phyloP scores from a whole-genome alignment of 2,888 invertebrate species.

The Tridacna crocea region DNA sequence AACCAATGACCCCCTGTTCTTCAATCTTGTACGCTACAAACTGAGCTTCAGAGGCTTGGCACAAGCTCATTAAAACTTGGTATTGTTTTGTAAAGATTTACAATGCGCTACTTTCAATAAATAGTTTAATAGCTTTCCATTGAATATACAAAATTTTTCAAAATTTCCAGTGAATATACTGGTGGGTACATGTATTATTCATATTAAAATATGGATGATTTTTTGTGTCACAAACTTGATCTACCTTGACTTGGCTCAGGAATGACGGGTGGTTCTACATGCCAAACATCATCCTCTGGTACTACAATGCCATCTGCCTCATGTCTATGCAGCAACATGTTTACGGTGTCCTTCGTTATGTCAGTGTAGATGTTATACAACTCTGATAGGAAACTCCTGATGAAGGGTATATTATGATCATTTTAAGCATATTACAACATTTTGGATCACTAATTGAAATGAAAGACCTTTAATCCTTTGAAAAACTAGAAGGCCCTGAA shows the following conservation, averaged over 20 bases:
- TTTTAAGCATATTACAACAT: neutral
- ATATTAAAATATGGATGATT: no score
- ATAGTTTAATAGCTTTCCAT: neutral
- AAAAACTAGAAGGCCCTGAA: neutral
- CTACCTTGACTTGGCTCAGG: slow-evolving; percentile 26
- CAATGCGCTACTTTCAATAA: neutral
- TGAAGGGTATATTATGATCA: neutral
- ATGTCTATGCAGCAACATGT: slow-evolving; percentile 45
- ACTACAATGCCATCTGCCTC: slow-evolving; percentile 45
- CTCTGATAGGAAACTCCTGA: slow-evolving; percentile 55
- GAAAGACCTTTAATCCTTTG: neutral
- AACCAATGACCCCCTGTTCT: no score
- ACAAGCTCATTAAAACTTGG: neutral
- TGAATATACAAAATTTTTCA: neutral
- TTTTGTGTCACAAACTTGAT: no score
- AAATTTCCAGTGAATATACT: neutral
- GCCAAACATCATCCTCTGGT: slow-evolving; percentile 44
- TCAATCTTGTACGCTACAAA: no score
- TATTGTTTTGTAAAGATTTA: neutral
- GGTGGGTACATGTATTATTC: no score
- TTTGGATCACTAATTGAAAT: neutral
- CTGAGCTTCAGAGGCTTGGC: no score
- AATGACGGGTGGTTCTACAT: slow-evolving; percentile 43
- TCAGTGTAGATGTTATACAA: slow-evolving; percentile 40
- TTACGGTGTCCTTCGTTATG: slow-evolving; percentile 36